Percentiles rank a stretch among this genome's conserved stretches.
phyloP scores from a whole-genome alignment of 2,888 invertebrate genomes.

The Microplitis deprimator region DNA sequence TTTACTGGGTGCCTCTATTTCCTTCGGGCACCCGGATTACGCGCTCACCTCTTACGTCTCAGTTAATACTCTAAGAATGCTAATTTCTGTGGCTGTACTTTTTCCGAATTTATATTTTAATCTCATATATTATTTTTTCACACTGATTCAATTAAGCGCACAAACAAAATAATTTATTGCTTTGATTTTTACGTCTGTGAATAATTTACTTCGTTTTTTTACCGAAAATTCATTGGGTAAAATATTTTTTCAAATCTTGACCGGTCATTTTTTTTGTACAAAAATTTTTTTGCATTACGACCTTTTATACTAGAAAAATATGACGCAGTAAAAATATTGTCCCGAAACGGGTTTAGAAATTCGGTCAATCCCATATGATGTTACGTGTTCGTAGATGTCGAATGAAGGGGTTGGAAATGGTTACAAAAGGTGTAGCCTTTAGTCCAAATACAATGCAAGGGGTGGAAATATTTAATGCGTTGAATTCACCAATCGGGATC shows the following conservation, averaged over 20 bases:
- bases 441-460: conserved; percentile 18
- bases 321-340: conserved; percentile 45
- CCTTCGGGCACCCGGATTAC: conserved; percentile 31
- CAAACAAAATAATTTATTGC: background rate
- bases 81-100: conserved; percentile 61
- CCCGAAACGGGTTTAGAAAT: conserved; percentile 49
- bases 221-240: no score
- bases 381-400: background rate
- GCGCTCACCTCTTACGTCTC: conserved; percentile 44
- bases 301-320: background rate
- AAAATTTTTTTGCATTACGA: background rate
- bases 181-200: background rate
- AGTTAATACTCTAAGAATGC: conserved; percentile 58
- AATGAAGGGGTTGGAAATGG: background rate
- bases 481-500: background rate
- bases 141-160: conserved; percentile 1
- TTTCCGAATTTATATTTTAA: conserved; percentile 38
- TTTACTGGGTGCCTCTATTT: conserved; percentile 60
- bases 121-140: background rate
- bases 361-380: conserved; percentile 28
- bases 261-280: no score
- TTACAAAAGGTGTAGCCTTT: conserved; percentile 44
- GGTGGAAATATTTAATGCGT: background rate
- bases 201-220: background rate
- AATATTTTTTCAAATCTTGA: no score